Base-by-base conservation (phyloP, 2,113 vertebrate genomes). In the Cavia aperea region DNA sequence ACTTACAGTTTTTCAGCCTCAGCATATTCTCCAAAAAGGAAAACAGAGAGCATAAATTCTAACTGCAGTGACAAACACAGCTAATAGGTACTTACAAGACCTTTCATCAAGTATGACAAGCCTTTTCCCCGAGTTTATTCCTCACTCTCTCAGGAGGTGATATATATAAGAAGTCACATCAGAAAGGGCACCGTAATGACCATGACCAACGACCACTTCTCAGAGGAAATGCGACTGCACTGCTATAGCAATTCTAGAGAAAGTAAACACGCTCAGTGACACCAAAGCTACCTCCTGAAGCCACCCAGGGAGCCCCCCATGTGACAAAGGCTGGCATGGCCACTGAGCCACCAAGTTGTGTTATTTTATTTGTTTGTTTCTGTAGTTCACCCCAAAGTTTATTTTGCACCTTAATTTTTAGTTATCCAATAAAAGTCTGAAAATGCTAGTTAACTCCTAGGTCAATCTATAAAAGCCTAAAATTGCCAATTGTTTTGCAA, bases 31-130 rank as follows among this genome's bases (percentile, higher is more conserved):
- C 86, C 62, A 92, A 87, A 75, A 75, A 73, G 39, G 33, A 89
- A 95, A 85, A 89, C 39, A 86, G 84, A 70, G 24, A 24, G 60
- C 75, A 5, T 72, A 77, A 93, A 93, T 91, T 88, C 63, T 87
- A 87, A 77, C 58, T 78, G 26, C 83, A 86, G 16, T 54, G 89
- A n/a, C 58, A 91, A 89, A 88, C n/a, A 68, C 86, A 83, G 82
- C 43, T 81, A 83, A 60, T 14, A 78, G 49, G 33, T 43, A 94
- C 23, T 63, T 90, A 54, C 93, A 84, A 96, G 93, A 75, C 23
- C n/a, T 93, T 93, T 85, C 65, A 86, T 85, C 60, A 86, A 86
- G 62, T 70, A 77, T 18, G 29, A 75, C 29, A 88, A 56, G 26
- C 26, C 56, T 90, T 81, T 85, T 92, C 63, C 77, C 43, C 56